phyloP scores from a whole-genome alignment of 37 sponge, comb jelly and placozoan species.

The Aphrocallistes beatrix region DNA sequence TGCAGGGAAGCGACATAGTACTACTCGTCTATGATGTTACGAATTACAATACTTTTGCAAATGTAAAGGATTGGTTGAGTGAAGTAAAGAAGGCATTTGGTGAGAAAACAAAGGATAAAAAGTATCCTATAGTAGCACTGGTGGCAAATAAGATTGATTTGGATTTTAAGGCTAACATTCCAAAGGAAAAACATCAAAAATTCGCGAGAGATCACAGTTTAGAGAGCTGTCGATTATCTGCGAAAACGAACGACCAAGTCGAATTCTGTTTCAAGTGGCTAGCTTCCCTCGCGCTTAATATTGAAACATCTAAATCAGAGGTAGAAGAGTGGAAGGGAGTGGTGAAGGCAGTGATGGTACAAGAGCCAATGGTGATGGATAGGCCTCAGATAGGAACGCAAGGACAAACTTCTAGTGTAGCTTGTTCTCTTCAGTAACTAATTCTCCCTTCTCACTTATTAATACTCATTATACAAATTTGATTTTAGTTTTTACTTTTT shows the following conservation, averaged over 20 bases:
- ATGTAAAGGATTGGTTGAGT: slow-evolving; percentile 82
- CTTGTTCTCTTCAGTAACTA: slow-evolving; percentile 7
- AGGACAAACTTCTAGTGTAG: background rate
- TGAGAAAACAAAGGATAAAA: slow-evolving; percentile 19
- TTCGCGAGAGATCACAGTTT: slow-evolving; percentile 59
- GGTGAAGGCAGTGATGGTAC: background rate
- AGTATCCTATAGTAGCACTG: slow-evolving; percentile 52
- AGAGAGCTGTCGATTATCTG: slow-evolving; percentile 74
- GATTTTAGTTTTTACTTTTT: background rate
- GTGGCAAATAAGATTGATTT: slow-evolving; percentile 87
- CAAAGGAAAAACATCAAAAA: slow-evolving; percentile 64
- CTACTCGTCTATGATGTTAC: slow-evolving; percentile 92
- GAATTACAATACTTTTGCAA: slow-evolving; percentile 83
- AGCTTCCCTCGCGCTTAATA: background rate
- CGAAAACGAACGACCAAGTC: slow-evolving; percentile 80
- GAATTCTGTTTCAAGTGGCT: slow-evolving; percentile 16
- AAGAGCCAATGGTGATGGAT: slow-evolving; percentile 10
- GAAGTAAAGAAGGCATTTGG: slow-evolving; percentile 37
- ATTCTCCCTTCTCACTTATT: too few species aligned
- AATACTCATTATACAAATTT: background rate
- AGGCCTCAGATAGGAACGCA: background rate
- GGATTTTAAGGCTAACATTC: slow-evolving; percentile 74
- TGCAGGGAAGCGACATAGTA: slow-evolving; percentile 70
- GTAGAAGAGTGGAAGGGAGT: slow-evolving; percentile 15
- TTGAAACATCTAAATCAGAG: background rate